Conservation (phyloP, 2,888 invertebrate species). For the Campopleginae sp. region DNA sequence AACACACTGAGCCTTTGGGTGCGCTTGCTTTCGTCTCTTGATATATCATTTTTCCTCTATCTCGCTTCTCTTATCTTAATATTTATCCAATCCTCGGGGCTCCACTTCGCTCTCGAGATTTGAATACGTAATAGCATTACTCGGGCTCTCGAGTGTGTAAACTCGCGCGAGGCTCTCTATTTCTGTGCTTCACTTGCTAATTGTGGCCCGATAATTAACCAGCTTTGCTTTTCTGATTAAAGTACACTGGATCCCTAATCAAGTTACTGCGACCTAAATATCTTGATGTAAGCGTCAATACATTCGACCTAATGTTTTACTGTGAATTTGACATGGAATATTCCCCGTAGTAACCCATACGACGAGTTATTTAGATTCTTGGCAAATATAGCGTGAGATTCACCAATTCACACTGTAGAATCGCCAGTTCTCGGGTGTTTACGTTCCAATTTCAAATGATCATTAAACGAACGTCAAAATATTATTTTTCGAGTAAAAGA, state of each 20-base stretch:
- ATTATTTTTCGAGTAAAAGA: background rate
- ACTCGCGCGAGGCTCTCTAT: slow-evolving; percentile 8
- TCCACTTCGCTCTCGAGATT: slow-evolving; percentile 25
- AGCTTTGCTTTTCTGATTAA: slow-evolving; percentile 15
- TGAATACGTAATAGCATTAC: slow-evolving; percentile 28
- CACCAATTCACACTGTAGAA: background rate
- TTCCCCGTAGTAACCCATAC: background rate
- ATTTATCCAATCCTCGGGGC: slow-evolving; percentile 33
- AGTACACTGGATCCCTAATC: slow-evolving; percentile 5
- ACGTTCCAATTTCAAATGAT: background rate
- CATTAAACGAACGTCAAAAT: background rate
- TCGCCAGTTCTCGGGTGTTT: background rate
- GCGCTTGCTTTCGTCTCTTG: background rate
- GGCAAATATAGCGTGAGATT: background rate
- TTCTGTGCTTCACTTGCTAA: slow-evolving; percentile 11
- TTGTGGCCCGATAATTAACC: slow-evolving; percentile 17
- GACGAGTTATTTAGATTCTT: background rate
- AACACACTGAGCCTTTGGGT: slow-evolving; percentile 20
- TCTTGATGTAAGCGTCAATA: background rate
- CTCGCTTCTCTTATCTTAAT: slow-evolving; percentile 17
- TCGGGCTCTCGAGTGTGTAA: slow-evolving; percentile 21
- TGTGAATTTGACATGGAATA: background rate
- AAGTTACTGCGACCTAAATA: slow-evolving; percentile 11
- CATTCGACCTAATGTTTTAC: background rate
- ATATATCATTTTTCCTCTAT: slow-evolving; percentile 16